Conservation (phyloP, 2,113 vertebrate genomes). For the Plecturocebus donacophilus region DNA sequence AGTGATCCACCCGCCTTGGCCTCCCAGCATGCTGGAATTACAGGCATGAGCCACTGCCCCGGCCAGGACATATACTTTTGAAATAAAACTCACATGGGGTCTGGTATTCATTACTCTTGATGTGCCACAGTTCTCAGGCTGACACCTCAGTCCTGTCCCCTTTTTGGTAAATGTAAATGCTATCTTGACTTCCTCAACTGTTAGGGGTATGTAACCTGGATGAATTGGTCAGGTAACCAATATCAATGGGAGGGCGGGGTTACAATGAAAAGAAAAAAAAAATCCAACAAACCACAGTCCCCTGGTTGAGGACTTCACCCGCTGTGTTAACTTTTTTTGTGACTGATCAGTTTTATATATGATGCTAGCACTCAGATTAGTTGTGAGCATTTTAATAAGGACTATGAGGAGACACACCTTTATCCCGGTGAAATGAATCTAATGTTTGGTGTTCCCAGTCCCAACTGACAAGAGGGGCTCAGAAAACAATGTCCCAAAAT, state of each 20-base stretch:
- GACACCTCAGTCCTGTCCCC: neutral
- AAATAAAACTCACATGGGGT: neutral
- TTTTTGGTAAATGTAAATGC: neutral
- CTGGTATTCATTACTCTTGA: neutral
- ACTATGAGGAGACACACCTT: neutral
- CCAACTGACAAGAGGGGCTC: neutral
- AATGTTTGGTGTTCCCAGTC: neutral
- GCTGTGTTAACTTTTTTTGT: neutral
- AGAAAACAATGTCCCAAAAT: too few species aligned
- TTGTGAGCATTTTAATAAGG: neutral
- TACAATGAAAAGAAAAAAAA: neutral
- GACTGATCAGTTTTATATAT: neutral
- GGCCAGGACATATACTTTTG: neutral
- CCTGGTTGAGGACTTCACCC: neutral
- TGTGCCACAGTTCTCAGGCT: neutral
- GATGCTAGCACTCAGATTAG: neutral
- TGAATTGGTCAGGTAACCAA: neutral
- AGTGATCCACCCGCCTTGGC: too few species aligned
- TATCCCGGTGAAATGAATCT: neutral
- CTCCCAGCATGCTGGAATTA: too few species aligned
- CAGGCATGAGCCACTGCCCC: too few species aligned
- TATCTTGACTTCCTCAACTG: neutral
- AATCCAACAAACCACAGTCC: neutral
- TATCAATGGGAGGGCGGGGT: neutral
- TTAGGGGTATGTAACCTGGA: neutral